Conservation (phyloP, 2,797 vertebrate species). For the Rhadinocentrus ornatus region DNA sequence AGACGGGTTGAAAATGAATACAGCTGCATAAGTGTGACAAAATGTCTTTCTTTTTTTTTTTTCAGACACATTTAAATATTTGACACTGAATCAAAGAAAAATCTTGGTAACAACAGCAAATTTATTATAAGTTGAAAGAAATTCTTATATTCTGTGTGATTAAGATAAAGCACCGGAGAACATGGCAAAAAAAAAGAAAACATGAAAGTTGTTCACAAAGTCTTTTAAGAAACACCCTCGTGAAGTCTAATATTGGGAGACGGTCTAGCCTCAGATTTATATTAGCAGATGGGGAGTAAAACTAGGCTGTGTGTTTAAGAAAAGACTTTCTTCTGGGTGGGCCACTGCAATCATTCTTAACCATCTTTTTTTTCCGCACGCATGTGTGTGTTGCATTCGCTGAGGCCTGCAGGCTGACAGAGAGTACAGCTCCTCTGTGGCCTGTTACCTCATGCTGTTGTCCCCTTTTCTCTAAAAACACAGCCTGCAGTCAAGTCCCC, state of each 20-base stretch:
- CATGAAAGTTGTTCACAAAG: conserved; percentile 18
- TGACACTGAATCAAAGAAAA: conserved; percentile 27
- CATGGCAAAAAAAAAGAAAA: conserved; percentile 17
- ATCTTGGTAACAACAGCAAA: conserved; percentile 1
- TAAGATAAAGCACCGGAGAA: neutral
- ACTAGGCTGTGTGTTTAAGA: conserved; percentile 71
- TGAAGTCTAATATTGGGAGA: conserved; percentile 59
- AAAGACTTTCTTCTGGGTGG: conserved; percentile 70
- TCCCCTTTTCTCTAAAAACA: conserved; percentile 72
- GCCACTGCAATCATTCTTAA: conserved; percentile 61
- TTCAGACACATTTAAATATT: conserved; percentile 16
- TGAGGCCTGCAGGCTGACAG: conserved; percentile 67
- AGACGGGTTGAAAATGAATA: conserved; percentile 42
- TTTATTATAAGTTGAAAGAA: neutral
- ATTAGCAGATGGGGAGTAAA: conserved; percentile 57
- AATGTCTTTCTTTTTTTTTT: too few relatives aligned
- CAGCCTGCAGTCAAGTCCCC: conserved; percentile 59
- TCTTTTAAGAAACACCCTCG: conserved; percentile 39
- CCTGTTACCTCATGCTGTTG: conserved; percentile 67
- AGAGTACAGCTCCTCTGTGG: conserved; percentile 68
- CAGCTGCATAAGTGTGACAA: conserved; percentile 29
- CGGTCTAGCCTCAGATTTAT: conserved; percentile 52
- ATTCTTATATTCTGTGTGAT: neutral
- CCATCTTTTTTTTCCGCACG: conserved; percentile 12
- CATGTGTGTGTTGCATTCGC: conserved; percentile 13